Base-by-base conservation (phyloP, 2,797 vertebrate genomes). In the Melopsittacus undulatus region DNA sequence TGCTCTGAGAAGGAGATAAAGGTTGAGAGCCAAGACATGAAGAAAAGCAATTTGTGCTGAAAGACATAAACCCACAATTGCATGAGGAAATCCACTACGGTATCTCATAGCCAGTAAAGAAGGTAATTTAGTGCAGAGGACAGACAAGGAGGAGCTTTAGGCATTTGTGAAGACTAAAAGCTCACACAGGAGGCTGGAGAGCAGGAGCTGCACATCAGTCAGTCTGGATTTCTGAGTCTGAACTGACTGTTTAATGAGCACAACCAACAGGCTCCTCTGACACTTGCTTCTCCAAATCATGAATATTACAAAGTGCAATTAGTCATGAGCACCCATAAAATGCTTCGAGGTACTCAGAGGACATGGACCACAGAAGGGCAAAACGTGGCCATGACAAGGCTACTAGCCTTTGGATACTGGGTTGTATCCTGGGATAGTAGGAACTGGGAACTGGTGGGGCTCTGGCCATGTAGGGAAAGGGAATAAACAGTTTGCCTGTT, bases 21-120 rank as follows among this genome's bases (percentile, higher is more conserved):
- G 61, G 62, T 49, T 36, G 24, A 72, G 8, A 59, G 38, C 3
- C 29, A 69, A 73, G 32, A 87, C 24, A 32, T 29, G 48, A 86
- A 76, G n/a, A 88, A 90, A 92, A 94, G 34, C 16, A 88, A 76
- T 20, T 26, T 84, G 12, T 52, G 45, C 34, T 82, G 80, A 91
- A 92, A 92, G 74, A 90, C 1, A 1, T 48, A 87, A 88, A 68
- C 21, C 23, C 36, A 54, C 36, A 80, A 57, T 38, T 92, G 57
- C 52, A 54, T 11, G 27, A 87, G 24, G 34, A 95, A 96, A 90
- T 79, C 42, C 40, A 57, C 20, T 52, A 63, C 13, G 34, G 51
- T 49, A 72, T 81, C 46, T 76, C 67, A 63, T 10, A 82, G 49
- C 5, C 8, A 63, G 27, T 82, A 77, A 85, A 49, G 40, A 79